These are phyloP conservation scores for Choloepus didactylus DNA, from an alignment of 2,797 vertebrate genomes.

Conservation along the genomic window DNA sequence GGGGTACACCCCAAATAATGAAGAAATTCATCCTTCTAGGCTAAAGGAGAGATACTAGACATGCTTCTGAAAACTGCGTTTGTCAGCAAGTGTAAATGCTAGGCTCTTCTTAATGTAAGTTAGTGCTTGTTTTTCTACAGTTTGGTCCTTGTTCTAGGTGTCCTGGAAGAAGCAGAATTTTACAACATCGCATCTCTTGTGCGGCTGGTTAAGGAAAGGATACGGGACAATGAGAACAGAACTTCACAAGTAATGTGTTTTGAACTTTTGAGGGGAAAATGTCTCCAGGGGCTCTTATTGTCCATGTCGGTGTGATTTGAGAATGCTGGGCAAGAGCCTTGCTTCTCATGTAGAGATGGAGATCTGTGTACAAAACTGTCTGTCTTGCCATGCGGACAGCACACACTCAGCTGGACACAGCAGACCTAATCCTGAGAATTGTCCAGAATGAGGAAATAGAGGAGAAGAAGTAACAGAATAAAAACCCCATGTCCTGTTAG, in stretches of 20 bases:
- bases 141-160: constrained; percentile 88
- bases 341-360: background rate
- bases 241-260: constrained; percentile 94
- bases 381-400: background rate
- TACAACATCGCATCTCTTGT: constrained; percentile 98
- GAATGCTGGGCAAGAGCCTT: background rate
- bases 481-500: background rate
- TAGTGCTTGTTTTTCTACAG: background rate
- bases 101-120: background rate
- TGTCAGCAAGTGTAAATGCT: background rate
- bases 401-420: background rate
- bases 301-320: background rate
- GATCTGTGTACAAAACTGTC: background rate
- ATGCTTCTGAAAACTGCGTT: background rate
- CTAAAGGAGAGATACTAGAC: background rate
- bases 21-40: background rate
- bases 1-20: background rate
- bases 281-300: background rate
- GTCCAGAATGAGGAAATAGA: background rate
- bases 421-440: background rate
- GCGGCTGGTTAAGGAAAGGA: constrained; percentile 97
- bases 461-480: background rate
- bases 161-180: constrained; percentile 99
- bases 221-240: constrained; percentile 98
- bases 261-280: background rate